Evolutionary conservation across 92 coral and sea anemone species (phyloP).

Genomic region (Epizoanthus stellaris): DNA sequence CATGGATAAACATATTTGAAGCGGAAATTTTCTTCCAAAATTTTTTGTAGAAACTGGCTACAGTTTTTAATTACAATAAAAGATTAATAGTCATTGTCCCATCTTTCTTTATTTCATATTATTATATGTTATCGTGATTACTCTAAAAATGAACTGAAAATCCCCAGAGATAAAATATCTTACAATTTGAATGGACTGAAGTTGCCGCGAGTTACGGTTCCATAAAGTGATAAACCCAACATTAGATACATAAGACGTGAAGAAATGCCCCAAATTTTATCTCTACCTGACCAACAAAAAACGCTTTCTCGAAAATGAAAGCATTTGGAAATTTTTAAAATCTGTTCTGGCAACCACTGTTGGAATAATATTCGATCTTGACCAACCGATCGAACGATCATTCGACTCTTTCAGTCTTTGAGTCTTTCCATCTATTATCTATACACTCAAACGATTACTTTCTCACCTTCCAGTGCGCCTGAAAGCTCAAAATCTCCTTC

Average conservation of each 20-base stretch:
- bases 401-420: no score
- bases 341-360: no score
- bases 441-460: neutral
- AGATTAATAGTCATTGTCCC: neutral
- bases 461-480: conserved; percentile 21
- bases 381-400: neutral
- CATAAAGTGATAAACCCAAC: no score
- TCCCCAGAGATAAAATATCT: neutral
- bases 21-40: neutral
- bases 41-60: neutral
- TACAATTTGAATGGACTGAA: neutral
- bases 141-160: neutral
- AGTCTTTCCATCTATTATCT: no score
- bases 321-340: no score
- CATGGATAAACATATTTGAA: no score
- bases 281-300: no score
- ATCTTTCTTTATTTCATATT: neutral
- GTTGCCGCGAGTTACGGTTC: neutral
- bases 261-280: neutral
- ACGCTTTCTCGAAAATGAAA: no score
- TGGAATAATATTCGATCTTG: no score
- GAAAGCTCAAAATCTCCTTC: neutral
- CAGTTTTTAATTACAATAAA: neutral
- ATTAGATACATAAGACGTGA: no score
- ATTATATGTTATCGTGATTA: neutral